phyloP scores from a whole-genome alignment of 2,888 invertebrate genomes.

The Drosophila sordidula region DNA sequence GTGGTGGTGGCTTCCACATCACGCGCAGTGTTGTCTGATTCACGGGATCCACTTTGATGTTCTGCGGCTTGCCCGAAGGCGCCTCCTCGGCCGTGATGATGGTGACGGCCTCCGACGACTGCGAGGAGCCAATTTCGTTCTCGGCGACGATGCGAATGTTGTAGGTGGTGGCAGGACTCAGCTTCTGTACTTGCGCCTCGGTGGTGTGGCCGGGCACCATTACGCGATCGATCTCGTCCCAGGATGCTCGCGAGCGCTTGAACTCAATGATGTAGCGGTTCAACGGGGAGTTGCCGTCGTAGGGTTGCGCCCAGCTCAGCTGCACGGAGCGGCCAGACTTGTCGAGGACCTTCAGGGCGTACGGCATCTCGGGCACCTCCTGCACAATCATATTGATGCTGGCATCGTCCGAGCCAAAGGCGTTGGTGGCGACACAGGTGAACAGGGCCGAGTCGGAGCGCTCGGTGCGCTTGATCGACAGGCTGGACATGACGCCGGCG shows the following conservation, averaged over 20 bases:
- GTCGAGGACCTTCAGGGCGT: constrained; percentile 94
- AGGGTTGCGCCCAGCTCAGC: constrained; percentile 96
- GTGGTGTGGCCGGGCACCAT: constrained; percentile 95
- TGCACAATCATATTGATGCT: constrained; percentile 97
- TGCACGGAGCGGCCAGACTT: constrained; percentile 96
- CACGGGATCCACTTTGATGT: constrained; percentile 93
- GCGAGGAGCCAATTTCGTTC: constrained; percentile 96
- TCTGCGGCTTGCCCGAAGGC: constrained; percentile 93
- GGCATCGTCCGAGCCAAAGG: constrained; percentile 97
- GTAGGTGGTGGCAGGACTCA: constrained; percentile 96
- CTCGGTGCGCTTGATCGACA: constrained; percentile 95
- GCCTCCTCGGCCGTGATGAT: constrained; percentile 98
- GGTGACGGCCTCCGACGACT: constrained; percentile 95
- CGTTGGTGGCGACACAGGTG: constrained; percentile 96
- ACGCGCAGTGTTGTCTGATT: constrained; percentile 95
- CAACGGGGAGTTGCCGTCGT: constrained; percentile 95
- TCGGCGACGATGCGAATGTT: constrained; percentile 96
- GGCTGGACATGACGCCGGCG: constrained; percentile 94
- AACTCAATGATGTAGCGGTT: constrained; percentile 96
- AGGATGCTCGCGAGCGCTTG: constrained; percentile 92
- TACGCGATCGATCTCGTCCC: constrained; percentile 95
- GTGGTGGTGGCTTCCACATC: constrained; percentile 95
- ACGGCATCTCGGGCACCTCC: constrained; percentile 93
- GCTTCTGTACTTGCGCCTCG: constrained; percentile 94
- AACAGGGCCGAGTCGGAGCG: constrained; percentile 95